Conservation (phyloP, 2,113 vertebrate species). For the Pogonocichla stellata region DNA sequence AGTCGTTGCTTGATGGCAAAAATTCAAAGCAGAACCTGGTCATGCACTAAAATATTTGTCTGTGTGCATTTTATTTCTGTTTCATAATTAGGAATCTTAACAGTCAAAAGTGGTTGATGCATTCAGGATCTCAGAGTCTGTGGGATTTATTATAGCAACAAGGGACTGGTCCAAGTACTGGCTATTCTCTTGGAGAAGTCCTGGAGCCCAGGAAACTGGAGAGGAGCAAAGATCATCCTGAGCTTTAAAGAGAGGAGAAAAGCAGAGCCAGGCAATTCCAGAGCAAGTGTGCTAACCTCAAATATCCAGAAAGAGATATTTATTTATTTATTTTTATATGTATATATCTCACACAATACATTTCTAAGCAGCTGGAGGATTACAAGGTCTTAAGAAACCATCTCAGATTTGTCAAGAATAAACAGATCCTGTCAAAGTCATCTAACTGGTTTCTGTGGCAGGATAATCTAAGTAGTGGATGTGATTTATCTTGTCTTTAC, state of each 20-base stretch:
- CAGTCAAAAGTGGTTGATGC: neutral
- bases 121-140: neutral
- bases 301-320: neutral
- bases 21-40: neutral
- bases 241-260: neutral
- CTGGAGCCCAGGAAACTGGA: neutral
- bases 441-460: conserved; percentile 19
- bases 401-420: conserved; percentile 36
- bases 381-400: conserved; percentile 25
- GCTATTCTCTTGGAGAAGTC: neutral
- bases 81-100: neutral
- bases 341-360: neutral
- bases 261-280: neutral
- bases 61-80: neutral
- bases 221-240: neutral
- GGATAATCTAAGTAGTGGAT: conserved; percentile 13
- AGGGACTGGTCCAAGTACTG: neutral
- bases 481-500: conserved; percentile 38
- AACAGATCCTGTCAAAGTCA: neutral
- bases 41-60: neutral
- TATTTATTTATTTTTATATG: too few species aligned
- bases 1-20: neutral
- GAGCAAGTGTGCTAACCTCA: neutral
- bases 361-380: conserved; percentile 20
- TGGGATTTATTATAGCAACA: neutral